These are phyloP conservation scores for Merops nubicus DNA, from an alignment of 2,113 vertebrate genomes.

Conservation along the genomic window DNA sequence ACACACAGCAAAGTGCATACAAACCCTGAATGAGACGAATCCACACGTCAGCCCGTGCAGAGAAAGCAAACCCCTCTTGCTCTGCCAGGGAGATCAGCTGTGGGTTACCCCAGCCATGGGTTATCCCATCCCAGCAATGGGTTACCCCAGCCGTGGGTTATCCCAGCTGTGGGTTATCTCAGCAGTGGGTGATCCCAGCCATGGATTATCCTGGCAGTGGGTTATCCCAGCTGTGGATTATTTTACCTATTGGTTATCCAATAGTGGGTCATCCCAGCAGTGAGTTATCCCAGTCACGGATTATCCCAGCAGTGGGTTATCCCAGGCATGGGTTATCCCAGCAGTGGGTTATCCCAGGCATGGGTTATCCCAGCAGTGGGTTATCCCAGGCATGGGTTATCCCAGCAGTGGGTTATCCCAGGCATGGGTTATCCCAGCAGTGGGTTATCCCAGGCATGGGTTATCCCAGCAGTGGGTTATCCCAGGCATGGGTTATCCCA, in stretches of 20 bases:
- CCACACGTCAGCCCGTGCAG: rapidly evolving
- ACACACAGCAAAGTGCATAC: neutral
- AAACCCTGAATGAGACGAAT: neutral
- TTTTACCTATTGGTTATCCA: too few relatives aligned
- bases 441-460: neutral
- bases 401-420: neutral
- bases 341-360: too few relatives aligned
- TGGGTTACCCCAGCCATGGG: neutral
- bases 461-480: neutral
- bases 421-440: neutral
- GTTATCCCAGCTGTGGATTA: rapidly evolving
- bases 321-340: neutral
- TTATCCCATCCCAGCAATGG: neutral
- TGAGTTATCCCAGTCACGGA: neutral
- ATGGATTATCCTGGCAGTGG: rapidly evolving
- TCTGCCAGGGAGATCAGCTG: neutral
- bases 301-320: neutral
- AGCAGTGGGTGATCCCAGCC: too few relatives aligned
- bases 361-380: neutral
- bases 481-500: neutral
- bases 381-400: neutral
- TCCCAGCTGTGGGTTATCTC: too few relatives aligned
- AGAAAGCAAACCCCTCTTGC: neutral
- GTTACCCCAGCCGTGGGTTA: neutral
- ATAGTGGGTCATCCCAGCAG: neutral